These are phyloP conservation scores for Leptodactylus fallax DNA, from an alignment of 2,797 vertebrate species.

Conservation along the genomic window DNA sequence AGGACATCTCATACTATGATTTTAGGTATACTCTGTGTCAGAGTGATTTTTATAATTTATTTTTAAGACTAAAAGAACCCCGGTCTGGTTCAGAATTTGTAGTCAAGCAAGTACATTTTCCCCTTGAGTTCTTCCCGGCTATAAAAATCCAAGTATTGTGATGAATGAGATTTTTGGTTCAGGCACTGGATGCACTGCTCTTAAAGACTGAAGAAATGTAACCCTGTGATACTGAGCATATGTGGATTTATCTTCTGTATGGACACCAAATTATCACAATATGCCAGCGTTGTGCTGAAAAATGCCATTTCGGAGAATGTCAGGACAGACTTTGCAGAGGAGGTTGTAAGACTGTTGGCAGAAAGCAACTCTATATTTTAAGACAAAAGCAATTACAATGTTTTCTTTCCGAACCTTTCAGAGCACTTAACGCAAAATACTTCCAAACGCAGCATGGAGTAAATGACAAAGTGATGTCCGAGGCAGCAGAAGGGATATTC, in stretches of 20 bases:
- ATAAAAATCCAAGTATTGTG: background rate
- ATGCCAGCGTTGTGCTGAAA: slow-evolving; percentile 16
- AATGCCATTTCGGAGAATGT: slow-evolving; percentile 38
- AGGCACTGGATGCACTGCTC: background rate
- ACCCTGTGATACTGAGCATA: background rate
- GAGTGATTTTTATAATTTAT: too few species aligned
- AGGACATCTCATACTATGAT: too few species aligned
- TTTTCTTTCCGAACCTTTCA: slow-evolving; percentile 37
- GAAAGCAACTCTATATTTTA: slow-evolving; percentile 27
- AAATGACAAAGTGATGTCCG: slow-evolving; percentile 21
- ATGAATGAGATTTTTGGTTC: slow-evolving; percentile 13
- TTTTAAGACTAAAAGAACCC: too few species aligned
- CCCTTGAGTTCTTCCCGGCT: background rate
- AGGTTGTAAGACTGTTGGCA: slow-evolving; percentile 25
- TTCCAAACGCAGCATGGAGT: slow-evolving; percentile 3
- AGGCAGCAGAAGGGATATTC: background rate
- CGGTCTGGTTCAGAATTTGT: too few species aligned
- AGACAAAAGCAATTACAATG: slow-evolving; percentile 41
- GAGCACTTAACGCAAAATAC: slow-evolving; percentile 13
- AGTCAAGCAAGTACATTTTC: background rate
- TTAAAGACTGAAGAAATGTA: slow-evolving; percentile 1
- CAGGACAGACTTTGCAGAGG: slow-evolving; percentile 45
- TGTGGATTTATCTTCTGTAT: slow-evolving; percentile 23
- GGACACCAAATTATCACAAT: slow-evolving; percentile 47
- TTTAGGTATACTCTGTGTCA: too few species aligned